Evolutionary conservation across 2,888 invertebrate species (phyloP).

Genomic region (Trichacis sp.): DNA sequence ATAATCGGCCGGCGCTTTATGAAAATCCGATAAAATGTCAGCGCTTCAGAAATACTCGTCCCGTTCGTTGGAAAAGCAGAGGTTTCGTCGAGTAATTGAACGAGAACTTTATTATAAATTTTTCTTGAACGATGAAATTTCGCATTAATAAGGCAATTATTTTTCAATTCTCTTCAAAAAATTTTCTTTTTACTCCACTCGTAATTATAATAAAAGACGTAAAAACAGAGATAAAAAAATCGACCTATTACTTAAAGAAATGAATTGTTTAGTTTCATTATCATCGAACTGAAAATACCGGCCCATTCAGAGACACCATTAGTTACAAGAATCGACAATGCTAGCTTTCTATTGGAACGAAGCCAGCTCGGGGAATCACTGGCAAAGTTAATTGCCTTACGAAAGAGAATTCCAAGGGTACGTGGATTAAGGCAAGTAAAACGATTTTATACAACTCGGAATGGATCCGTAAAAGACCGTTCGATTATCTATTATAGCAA

Average conservation of each 20-base stretch:
- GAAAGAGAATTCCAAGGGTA: slow-evolving; percentile 23
- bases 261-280: neutral
- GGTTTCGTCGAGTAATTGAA: slow-evolving; percentile 9
- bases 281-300: neutral
- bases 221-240: too few relatives aligned
- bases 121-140: neutral
- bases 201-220: too few relatives aligned
- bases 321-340: slow-evolving; percentile 14
- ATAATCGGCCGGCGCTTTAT: slow-evolving; percentile 4
- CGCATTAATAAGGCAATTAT: slow-evolving; percentile 8
- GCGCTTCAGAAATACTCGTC: slow-evolving; percentile 3
- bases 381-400: slow-evolving; percentile 27
- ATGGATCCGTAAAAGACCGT: slow-evolving; percentile 4
- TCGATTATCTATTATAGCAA: neutral
- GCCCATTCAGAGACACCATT: slow-evolving; percentile 3
- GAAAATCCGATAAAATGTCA: slow-evolving; percentile 15
- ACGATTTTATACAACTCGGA: slow-evolving; percentile 1
- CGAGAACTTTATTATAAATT: slow-evolving; percentile 9
- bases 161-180: too few relatives aligned
- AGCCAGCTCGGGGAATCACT: slow-evolving; percentile 27
- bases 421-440: slow-evolving; percentile 9
- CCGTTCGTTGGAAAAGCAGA: neutral
- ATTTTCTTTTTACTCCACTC: too few relatives aligned
- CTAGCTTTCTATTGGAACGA: slow-evolving; percentile 13
- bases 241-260: too few relatives aligned